These are phyloP conservation scores for Sycophila texana DNA, from an alignment of 2,888 invertebrate genomes.

Conservation along the genomic window DNA sequence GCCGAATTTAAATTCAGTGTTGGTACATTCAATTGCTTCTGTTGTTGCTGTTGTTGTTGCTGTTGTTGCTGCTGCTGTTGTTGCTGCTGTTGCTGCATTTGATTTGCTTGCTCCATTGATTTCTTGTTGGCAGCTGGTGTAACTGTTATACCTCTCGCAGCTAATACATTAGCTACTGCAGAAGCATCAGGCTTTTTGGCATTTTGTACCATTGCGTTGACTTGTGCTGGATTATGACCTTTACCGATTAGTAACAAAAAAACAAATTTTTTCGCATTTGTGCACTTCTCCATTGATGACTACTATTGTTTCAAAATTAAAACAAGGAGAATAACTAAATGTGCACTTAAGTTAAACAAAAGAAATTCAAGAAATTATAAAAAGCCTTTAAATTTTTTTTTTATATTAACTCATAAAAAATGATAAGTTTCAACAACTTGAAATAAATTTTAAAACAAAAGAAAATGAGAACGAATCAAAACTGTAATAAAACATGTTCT, in stretches of 20 bases:
- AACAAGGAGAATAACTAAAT: slow-evolving; percentile 52
- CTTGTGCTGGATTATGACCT: slow-evolving; percentile 73
- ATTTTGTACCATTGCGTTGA: slow-evolving; percentile 63
- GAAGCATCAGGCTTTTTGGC: slow-evolving; percentile 83
- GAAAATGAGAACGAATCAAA: slow-evolving; percentile 5
- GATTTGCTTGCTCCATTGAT: slow-evolving; percentile 60
- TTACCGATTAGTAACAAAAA: slow-evolving; percentile 65
- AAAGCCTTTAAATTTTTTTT: background rate
- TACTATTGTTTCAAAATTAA: slow-evolving; percentile 41
- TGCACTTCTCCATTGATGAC: slow-evolving; percentile 60
- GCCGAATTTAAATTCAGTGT: slow-evolving; percentile 80
- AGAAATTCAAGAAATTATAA: slow-evolving; percentile 23
- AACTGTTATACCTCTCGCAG: slow-evolving; percentile 86
- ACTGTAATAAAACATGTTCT: background rate
- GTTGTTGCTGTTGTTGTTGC: slow-evolving; percentile 61
- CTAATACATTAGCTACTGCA: slow-evolving; percentile 86
- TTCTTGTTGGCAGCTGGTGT: slow-evolving; percentile 81
- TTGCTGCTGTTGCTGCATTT: slow-evolving; percentile 62
- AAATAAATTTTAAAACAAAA: background rate
- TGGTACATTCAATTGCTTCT: slow-evolving; percentile 66
- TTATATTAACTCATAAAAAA: background rate
- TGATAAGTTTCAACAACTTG: background rate
- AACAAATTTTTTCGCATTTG: slow-evolving; percentile 59
- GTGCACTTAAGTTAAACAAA: slow-evolving; percentile 52
- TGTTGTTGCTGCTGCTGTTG: slow-evolving; percentile 63